phyloP scores from a whole-genome alignment of 2,113 vertebrate species.

The Naja naja region DNA sequence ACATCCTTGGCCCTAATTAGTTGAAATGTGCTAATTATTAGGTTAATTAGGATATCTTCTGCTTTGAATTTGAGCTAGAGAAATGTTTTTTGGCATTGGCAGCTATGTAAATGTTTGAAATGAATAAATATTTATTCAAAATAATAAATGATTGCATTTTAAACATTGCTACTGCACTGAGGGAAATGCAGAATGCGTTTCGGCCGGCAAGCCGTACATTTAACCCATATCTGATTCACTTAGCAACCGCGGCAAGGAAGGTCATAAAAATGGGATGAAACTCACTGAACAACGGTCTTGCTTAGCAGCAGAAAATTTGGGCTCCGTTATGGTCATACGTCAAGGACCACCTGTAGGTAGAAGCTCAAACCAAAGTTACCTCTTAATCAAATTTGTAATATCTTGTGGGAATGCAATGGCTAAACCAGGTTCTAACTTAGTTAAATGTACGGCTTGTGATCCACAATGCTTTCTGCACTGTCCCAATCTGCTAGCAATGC shows the following conservation, averaged over 20 bases:
- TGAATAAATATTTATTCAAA: not conserved
- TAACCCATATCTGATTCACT: not conserved
- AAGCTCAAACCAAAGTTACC: too few relatives aligned
- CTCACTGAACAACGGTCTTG: not conserved
- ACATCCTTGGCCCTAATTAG: not conserved
- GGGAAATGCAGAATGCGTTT: not conserved
- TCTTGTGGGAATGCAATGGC: too few relatives aligned
- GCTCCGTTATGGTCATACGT: not conserved
- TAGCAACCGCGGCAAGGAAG: not conserved
- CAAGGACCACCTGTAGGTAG: not conserved
- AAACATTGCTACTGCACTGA: not conserved
- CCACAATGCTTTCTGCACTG: too few relatives aligned
- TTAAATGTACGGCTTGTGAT: too few relatives aligned
- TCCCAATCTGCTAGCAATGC: too few relatives aligned
- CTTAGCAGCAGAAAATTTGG: not conserved
- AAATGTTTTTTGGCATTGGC: not conserved
- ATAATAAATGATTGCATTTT: not conserved
- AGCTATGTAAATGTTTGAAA: not conserved
- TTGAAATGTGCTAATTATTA: not conserved
- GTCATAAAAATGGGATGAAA: not conserved
- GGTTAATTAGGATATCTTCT: not conserved
- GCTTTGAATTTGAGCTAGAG: not conserved
- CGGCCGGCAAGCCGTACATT: not conserved
- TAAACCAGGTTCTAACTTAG: too few relatives aligned
- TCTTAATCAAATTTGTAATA: too few relatives aligned